Evolutionary conservation across 2,888 invertebrate species (phyloP).

Genomic region (Cerastoderma edule): DNA sequence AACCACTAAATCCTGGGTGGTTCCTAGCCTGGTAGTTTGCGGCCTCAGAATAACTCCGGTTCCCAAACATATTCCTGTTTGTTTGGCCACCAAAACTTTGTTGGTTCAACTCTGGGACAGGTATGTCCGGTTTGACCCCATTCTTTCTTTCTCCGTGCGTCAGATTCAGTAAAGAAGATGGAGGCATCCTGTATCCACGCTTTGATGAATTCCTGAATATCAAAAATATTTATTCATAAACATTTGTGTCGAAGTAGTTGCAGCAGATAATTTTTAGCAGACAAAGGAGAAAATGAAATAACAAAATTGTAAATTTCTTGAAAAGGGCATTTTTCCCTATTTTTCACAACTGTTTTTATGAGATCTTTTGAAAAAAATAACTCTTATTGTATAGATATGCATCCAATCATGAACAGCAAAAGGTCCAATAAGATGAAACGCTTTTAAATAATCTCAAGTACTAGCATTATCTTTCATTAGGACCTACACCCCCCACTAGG

Average conservation of each 20-base stretch:
- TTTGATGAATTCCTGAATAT: constrained; percentile 77
- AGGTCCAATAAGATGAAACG: no score
- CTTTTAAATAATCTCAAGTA: no score
- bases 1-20: constrained; percentile 24
- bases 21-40: constrained; percentile 8
- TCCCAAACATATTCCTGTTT: constrained; percentile 14
- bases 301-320: neutral
- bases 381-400: no score
- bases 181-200: constrained; percentile 86
- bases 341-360: no score
- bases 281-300: neutral
- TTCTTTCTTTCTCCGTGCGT: constrained; percentile 85
- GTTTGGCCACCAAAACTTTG: constrained; percentile 2
- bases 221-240: no score
- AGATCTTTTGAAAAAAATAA: no score
- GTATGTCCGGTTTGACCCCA: constrained; percentile 38
- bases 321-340: no score
- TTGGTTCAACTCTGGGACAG: neutral
- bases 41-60: constrained; percentile 15
- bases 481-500: no score
- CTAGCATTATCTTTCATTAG: no score
- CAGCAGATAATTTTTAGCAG: neutral
- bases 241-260: no score
- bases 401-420: no score
- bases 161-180: constrained; percentile 87